Conservation (phyloP, 1,140 invertebrate genomes). For the Drosophila ogumai region DNA sequence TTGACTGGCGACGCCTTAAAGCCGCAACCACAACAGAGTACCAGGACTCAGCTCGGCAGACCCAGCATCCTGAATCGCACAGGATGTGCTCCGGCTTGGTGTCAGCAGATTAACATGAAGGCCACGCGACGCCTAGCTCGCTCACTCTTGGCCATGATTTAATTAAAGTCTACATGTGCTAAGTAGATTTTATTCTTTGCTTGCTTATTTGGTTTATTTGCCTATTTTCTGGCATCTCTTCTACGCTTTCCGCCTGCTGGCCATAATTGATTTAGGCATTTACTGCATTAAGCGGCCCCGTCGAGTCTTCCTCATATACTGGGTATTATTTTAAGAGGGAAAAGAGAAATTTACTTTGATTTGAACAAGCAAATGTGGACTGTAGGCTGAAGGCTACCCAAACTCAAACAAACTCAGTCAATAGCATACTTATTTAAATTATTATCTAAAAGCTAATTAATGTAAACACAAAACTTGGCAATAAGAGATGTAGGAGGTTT, state of each 20-base stretch:
- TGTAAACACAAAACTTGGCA: not conserved
- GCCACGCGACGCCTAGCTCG: conserved; percentile 20
- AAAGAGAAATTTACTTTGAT: conserved; percentile 56
- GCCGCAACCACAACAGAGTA: conserved; percentile 41
- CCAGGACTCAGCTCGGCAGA: not conserved
- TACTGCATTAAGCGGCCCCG: conserved; percentile 66
- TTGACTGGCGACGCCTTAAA: conserved; percentile 52
- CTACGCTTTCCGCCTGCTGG: conserved; percentile 24
- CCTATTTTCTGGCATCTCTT: conserved; percentile 21
- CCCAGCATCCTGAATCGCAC: not conserved
- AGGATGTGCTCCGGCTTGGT: conserved; percentile 24
- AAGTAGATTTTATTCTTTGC: conserved; percentile 79
- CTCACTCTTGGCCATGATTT: conserved; percentile 63
- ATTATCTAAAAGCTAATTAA: not conserved
- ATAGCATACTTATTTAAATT: not conserved
- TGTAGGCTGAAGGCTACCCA: too few species aligned
- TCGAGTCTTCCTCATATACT: conserved; percentile 28
- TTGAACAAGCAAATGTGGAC: conserved; percentile 10
- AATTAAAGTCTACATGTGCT: conserved; percentile 81
- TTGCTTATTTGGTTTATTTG: conserved; percentile 54
- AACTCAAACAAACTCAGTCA: conserved; percentile 7
- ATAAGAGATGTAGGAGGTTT: not conserved
- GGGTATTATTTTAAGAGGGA: conserved; percentile 5
- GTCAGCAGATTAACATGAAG: conserved; percentile 56
- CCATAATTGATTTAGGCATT: conserved; percentile 78